Percentiles rank a stretch among this genome's conserved stretches.
These are phyloP conservation scores for Genyomyrus donnyi DNA, from an alignment of 2,113 vertebrate species.

Conservation along the genomic window DNA sequence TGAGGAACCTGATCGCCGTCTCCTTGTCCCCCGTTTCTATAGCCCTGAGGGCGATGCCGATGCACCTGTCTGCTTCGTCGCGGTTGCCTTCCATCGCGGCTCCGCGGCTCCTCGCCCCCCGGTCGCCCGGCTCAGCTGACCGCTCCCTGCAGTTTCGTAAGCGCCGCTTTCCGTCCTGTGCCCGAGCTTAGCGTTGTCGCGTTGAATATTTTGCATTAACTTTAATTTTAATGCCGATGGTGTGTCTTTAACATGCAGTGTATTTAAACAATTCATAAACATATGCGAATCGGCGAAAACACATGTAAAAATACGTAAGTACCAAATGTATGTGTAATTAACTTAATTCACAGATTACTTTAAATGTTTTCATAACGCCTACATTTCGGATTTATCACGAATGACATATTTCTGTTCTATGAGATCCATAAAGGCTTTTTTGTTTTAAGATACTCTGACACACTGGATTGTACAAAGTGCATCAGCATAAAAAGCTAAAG, in stretches of 20 bases:
- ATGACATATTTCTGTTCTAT: background rate
- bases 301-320: background rate
- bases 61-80: slow-evolving; percentile 89
- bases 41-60: slow-evolving; percentile 75
- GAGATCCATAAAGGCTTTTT: background rate
- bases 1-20: slow-evolving; percentile 76
- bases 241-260: background rate
- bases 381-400: background rate
- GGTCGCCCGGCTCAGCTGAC: slow-evolving; percentile 50
- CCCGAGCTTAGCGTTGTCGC: background rate
- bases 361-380: background rate
- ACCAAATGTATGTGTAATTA: background rate
- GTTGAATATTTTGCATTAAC: background rate
- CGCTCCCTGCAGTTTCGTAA: background rate
- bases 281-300: background rate
- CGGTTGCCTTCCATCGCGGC: slow-evolving; percentile 85
- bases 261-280: background rate
- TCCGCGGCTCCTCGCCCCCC: slow-evolving; percentile 39
- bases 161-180: background rate
- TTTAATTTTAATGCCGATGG: background rate
- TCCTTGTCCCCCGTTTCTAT: slow-evolving; percentile 75
- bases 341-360: background rate
- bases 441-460: background rate
- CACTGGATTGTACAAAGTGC: background rate
- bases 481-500: background rate